Base-by-base conservation (phyloP, 2,888 invertebrate genomes). In the Girardia tigrina region DNA sequence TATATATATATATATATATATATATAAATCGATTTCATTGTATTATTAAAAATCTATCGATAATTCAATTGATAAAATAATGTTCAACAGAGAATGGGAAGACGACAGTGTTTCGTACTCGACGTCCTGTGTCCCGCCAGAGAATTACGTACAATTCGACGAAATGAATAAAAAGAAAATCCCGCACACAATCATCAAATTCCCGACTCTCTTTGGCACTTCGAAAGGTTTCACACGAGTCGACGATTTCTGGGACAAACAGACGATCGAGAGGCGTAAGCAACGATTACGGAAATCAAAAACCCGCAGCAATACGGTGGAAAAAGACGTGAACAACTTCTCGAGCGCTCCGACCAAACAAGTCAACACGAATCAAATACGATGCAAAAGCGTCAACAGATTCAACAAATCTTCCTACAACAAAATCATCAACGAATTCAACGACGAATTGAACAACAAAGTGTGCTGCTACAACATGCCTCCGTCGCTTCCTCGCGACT, bases 171-270 rank as follows among this genome's bases (percentile, higher is more conserved):
- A 56, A 12, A n/a, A n/a, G n/a, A n/a, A n/a, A n/a, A 56, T 56
- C 23, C 56, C 56, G 23, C 56, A 56, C n/a, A 56, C 56, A 16
- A 56, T 56, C 4, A 56, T 56, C 4, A 56, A 56, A n/a, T 56
- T 56, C 23, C 56, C 56, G 56, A 56, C 56, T 20, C 23, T 56
- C n/a, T 56, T 56, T 16, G 56, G 56, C 4, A 56, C 56, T 20
- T 56, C 56, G n/a, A 56, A 20, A 23, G 56, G 56, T 12, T 56
- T 56, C 23, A 56, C 56, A 20, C 4, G 56, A n/a, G 56, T 56
- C 56, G 56, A 56, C 23, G 56, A 56, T 56, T 56, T 56, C 56
- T 56, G 56, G 56, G 56, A 56, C 23, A 56, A 56, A n/a, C n/a
- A 16, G n/a, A 16, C 23, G 23, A 20, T 56, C 4, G 56, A 56